Evolutionary conservation across 2,888 invertebrate genomes (phyloP), one percentile per base, ranked within the genome.

Genomic region (Lasiommata megera): DNA sequence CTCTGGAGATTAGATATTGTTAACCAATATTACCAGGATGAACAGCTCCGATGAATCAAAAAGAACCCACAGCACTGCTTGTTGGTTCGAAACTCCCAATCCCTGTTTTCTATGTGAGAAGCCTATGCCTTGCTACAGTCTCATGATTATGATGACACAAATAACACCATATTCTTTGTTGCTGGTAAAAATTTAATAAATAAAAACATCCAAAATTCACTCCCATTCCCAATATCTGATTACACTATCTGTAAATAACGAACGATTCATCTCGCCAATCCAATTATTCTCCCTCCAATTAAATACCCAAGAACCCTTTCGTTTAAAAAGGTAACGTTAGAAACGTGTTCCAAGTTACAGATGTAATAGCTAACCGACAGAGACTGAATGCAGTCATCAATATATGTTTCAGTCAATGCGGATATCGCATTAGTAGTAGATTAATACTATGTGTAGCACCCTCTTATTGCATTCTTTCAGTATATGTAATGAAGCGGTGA

Each of bases 361-460:
- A 61, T 58, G 57, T 60, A 67, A 66, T 61, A 63, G 61, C 61
- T 76, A 74, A 68, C 66, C 67, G 88, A 88, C 87, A 72, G 70
- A 81, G 84, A 88, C 82, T 82, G 83, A 88, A 79, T 71, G 77
- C 64, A 69, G 73, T 75, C 87, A 88, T 88, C 84, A 88, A 88
- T 88, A 86, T 73, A 70, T 60, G 69, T 70, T 72, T 67, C 64
- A 65, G 60, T 63, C 71, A 71, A 73, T 70, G 72, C 67, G 70
- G 75, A 79, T 73, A 80, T 74, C 79, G 76, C 84, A 86, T 88
- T 88, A 88, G 81, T 72, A 78, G 79, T 76, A 84, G 84, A 88
- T 87, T 86, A 88, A 87, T 88, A 80, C 77, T 73, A 70, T 51
- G 72, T 72, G 72, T 72, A 69, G 63, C 53, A 58, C 60, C 56